Evolutionary conservation across 2,888 invertebrate genomes (phyloP), one percentile per base, ranked within the genome.

Genomic region (Matsumyia berberina): DNA sequence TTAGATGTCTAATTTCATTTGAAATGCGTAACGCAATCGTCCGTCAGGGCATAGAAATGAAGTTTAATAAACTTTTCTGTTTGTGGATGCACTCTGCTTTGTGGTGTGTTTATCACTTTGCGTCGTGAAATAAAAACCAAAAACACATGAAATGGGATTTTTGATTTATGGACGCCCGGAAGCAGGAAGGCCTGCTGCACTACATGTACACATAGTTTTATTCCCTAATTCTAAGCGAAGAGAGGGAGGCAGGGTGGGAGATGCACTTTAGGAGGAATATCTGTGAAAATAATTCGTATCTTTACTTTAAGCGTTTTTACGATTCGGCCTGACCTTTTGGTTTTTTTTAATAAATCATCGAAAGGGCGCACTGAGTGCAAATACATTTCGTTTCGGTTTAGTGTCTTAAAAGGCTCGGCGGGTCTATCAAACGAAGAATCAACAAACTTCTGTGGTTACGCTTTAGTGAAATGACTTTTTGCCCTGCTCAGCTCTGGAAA

Each of bases 21-120:
- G 53, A 62, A 79, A 73, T 69, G 79, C 79, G 72, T 79, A 79
- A 73, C 82, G 60, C 82, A 83, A 67, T 67, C 60, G 51, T 60
- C 31, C 24, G 33, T n/a, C n/a, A n/a, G 24, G 17, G 24, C 4
- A 24, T 24, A 24, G 60, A 39, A 72, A 58, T 58, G 19, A 66
- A 66, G 67, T 76, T 78, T 67, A 72, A 60, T 78, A 67, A 78
- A 33, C 12, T 66, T 51, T 81, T 42, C 11, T 24, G 62, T 55
- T 57, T 15, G 17, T 31, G n/a, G 46, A 74, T 81, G 69, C 80
- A 81, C n/a, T 76, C 12, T 44, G n/a, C 19, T 44, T 17, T 39
- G 1, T 33, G 7, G 24, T 46, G 9, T 49, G 49, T 72, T 72
- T 72, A 77, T 70, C 64, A 51, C 35, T 35, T 51, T 51, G 9